A percentile compares a stretch with the other conserved stretches of the same genome.
Evolutionary conservation across 1,140 invertebrate genomes (phyloP).

Genomic region (Apis cerana): DNA sequence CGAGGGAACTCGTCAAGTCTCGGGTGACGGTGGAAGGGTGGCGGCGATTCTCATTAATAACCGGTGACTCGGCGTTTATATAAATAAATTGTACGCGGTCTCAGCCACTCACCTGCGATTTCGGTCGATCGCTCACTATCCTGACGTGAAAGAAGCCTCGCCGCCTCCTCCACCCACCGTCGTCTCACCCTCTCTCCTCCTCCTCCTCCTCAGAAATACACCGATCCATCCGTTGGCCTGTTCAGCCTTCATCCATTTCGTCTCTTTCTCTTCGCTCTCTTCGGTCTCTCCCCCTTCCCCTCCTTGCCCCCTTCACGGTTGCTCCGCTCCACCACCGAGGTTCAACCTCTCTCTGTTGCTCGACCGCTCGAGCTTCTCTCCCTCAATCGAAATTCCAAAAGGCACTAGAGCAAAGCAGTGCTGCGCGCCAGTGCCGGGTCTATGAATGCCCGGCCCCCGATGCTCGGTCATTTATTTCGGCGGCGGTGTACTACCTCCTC

Average conservation of each 20-base stretch:
- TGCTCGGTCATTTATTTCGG: slow-evolving; percentile 70
- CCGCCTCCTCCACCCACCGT: slow-evolving; percentile 38
- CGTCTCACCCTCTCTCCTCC: too few relatives aligned
- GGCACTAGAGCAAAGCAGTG: slow-evolving; percentile 66
- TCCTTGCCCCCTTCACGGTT: slow-evolving; percentile 28
- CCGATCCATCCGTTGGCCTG: slow-evolving; percentile 57
- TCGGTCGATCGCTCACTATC: slow-evolving; percentile 71
- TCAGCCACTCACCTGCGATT: slow-evolving; percentile 73
- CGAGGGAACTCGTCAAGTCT: slow-evolving; percentile 52
- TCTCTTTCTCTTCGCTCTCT: slow-evolving; percentile 42
- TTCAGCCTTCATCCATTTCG: slow-evolving; percentile 50
- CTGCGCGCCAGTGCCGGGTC: slow-evolving; percentile 54
- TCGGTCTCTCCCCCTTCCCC: slow-evolving; percentile 16
- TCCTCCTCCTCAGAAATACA: slow-evolving; percentile 43
- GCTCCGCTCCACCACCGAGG: background rate
- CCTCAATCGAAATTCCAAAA: slow-evolving; percentile 70
- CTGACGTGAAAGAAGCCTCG: slow-evolving; percentile 73
- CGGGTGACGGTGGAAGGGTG: slow-evolving; percentile 46
- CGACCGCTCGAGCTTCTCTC: slow-evolving; percentile 32
- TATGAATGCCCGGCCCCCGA: slow-evolving; percentile 67
- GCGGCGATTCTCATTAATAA: slow-evolving; percentile 72
- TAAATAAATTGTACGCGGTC: slow-evolving; percentile 73
- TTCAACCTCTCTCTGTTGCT: slow-evolving; percentile 7
- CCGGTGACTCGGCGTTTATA: slow-evolving; percentile 73
- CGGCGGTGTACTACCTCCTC: slow-evolving; percentile 48